Conservation (phyloP, 1,140 invertebrate genomes). For the Alviniconcha marisindica region DNA sequence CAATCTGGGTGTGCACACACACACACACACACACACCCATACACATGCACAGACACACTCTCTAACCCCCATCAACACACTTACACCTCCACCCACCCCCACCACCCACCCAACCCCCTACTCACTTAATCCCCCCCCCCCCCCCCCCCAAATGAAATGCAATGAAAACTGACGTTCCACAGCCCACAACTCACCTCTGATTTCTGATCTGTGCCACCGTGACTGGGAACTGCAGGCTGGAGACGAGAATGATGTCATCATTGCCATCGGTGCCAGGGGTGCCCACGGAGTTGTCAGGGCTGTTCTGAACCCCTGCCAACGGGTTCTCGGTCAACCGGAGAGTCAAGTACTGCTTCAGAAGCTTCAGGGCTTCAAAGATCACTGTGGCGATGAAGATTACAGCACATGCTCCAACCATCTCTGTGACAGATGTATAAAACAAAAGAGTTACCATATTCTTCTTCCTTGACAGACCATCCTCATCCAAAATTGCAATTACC, state of each 20-base stretch:
- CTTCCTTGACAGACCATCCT: too few relatives aligned
- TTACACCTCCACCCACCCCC: background rate
- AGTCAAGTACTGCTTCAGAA: slow-evolving; percentile 48
- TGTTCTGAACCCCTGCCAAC: slow-evolving; percentile 42
- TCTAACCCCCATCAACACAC: background rate
- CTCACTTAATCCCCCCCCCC: background rate
- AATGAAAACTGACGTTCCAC: background rate
- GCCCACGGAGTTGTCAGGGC: background rate
- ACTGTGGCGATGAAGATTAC: slow-evolving; percentile 40
- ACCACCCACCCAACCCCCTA: background rate
- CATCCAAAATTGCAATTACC: too few relatives aligned
- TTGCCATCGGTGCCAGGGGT: background rate
- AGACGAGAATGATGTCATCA: slow-evolving; percentile 13
- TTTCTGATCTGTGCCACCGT: background rate
- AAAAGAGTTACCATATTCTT: too few relatives aligned
- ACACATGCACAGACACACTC: slow-evolving; percentile 9
- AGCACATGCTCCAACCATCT: slow-evolving; percentile 40
- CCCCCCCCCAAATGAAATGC: background rate
- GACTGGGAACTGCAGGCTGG: slow-evolving; percentile 23
- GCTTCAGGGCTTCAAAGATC: slow-evolving; percentile 44
- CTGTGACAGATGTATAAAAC: slow-evolving; percentile 45
- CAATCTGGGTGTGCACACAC: background rate
- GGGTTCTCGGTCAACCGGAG: slow-evolving; percentile 49
- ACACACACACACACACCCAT: background rate
- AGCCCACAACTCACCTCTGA: slow-evolving; percentile 19